Conservation (phyloP, 2,888 invertebrate genomes). For the Acholoe squamosa region DNA sequence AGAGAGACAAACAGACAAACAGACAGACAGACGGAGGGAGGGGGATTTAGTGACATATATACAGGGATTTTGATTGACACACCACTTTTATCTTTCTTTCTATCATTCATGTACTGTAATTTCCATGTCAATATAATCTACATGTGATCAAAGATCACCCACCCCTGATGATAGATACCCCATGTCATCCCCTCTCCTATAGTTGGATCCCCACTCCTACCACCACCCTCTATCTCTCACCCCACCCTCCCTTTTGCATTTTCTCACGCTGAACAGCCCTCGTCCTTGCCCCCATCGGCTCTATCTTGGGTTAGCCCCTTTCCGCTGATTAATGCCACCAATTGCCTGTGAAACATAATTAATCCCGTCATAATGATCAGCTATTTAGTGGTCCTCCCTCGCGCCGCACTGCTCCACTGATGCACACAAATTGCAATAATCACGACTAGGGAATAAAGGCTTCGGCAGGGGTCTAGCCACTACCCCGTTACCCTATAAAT, state of each 20-base stretch:
- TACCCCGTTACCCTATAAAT: slow-evolving; percentile 49
- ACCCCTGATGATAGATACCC: too few species aligned
- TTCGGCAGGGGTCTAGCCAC: slow-evolving; percentile 46
- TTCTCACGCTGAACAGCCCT: slow-evolving; percentile 21
- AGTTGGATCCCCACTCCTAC: not conserved
- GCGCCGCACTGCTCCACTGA: slow-evolving; percentile 30
- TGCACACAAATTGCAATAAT: slow-evolving; percentile 61
- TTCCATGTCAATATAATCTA: too few species aligned
- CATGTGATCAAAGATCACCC: too few species aligned
- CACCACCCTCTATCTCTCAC: not conserved
- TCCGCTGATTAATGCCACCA: slow-evolving; percentile 54
- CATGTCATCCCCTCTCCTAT: not conserved
- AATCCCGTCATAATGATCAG: slow-evolving; percentile 58
- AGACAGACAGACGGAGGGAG: too few species aligned
- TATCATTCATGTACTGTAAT: too few species aligned
- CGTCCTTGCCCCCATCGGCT: slow-evolving; percentile 39
- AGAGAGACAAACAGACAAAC: too few species aligned
- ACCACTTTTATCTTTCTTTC: too few species aligned
- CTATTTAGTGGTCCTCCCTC: slow-evolving; percentile 42
- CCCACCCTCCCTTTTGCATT: slow-evolving; percentile 23
- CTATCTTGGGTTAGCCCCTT: slow-evolving; percentile 58
- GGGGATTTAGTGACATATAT: too few species aligned
- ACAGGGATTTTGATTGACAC: too few species aligned
- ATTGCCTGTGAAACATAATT: slow-evolving; percentile 63
- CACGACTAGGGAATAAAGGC: slow-evolving; percentile 36